Percentiles rank a stretch among this genome's conserved stretches.
These are phyloP conservation scores for Prenolepis imparis DNA, from an alignment of 2,888 invertebrate genomes.

Conservation along the genomic window DNA sequence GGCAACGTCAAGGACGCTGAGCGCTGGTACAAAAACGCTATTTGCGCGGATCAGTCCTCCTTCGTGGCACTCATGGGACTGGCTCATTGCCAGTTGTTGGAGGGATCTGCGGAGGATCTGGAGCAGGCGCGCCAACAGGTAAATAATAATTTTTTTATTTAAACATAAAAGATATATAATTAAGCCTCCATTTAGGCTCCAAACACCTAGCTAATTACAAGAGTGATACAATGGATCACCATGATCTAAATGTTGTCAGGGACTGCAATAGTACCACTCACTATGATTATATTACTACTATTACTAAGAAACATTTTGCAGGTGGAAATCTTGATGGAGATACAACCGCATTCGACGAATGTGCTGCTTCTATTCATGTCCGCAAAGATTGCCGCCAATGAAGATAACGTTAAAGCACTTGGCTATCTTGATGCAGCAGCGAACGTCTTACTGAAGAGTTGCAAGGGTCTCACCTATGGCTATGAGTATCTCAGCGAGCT, in stretches of 20 bases:
- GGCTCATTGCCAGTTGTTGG: slow-evolving; percentile 93
- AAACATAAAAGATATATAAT: too few species aligned
- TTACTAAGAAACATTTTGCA: too few species aligned
- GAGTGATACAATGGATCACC: too few species aligned
- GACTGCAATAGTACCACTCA: too few species aligned
- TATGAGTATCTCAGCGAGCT: slow-evolving; percentile 91
- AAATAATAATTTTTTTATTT: not conserved
- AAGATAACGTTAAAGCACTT: slow-evolving; percentile 87
- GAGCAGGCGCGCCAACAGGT: slow-evolving; percentile 93
- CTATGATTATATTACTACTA: too few species aligned
- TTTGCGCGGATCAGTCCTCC: slow-evolving; percentile 94
- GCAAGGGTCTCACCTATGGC: slow-evolving; percentile 90
- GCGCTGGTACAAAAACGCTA: slow-evolving; percentile 92
- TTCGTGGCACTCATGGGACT: slow-evolving; percentile 93
- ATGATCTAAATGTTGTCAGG: too few species aligned
- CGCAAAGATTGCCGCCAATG: slow-evolving; percentile 88
- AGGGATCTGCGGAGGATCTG: slow-evolving; percentile 88
- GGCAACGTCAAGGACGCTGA: slow-evolving; percentile 93
- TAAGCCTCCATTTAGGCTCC: too few species aligned
- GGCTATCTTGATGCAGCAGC: slow-evolving; percentile 89
- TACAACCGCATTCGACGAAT: slow-evolving; percentile 90
- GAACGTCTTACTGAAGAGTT: slow-evolving; percentile 87
- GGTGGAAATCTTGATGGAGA: slow-evolving; percentile 93
- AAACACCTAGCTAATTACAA: too few species aligned
- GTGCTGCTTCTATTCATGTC: slow-evolving; percentile 91